phyloP scores from a whole-genome alignment of 35 echinoderm and acorn worm genomes.

The Eucidaris tribuloides region DNA sequence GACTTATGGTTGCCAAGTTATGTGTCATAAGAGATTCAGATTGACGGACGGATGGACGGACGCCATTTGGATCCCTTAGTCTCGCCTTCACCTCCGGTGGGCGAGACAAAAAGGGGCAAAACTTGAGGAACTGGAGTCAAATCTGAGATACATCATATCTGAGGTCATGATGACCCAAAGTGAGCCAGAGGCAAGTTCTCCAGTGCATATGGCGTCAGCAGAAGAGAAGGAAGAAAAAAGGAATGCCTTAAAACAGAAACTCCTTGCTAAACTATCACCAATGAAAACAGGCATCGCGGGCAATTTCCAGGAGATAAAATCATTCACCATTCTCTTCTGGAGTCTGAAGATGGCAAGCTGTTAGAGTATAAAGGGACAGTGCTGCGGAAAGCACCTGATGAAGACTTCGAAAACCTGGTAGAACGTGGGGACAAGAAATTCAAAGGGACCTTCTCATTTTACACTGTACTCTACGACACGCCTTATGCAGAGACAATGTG shows the following conservation, averaged over 20 bases:
- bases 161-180: conserved; percentile 16
- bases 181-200: not conserved
- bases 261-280: not conserved
- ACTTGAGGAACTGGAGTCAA: conserved; percentile 20
- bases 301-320: conserved; percentile 39
- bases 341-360: conserved; percentile 24
- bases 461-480: too few relatives aligned
- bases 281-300: not conserved
- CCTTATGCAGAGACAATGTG: too few relatives aligned
- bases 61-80: too few relatives aligned
- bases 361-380: conserved; percentile 38
- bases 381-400: conserved; percentile 18
- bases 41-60: too few relatives aligned
- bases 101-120: too few relatives aligned
- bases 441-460: too few relatives aligned
- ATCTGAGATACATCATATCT: conserved; percentile 28
- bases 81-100: too few relatives aligned
- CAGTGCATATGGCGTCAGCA: not conserved
- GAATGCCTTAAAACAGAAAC: not conserved
- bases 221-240: conserved; percentile 7
- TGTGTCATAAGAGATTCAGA: too few relatives aligned
- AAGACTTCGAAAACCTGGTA: too few relatives aligned
- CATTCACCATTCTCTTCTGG: not conserved
- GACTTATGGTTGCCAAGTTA: too few relatives aligned
- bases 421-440: too few relatives aligned